phyloP scores from a whole-genome alignment of 2,888 invertebrate species.

The Phorcus lineatus region DNA sequence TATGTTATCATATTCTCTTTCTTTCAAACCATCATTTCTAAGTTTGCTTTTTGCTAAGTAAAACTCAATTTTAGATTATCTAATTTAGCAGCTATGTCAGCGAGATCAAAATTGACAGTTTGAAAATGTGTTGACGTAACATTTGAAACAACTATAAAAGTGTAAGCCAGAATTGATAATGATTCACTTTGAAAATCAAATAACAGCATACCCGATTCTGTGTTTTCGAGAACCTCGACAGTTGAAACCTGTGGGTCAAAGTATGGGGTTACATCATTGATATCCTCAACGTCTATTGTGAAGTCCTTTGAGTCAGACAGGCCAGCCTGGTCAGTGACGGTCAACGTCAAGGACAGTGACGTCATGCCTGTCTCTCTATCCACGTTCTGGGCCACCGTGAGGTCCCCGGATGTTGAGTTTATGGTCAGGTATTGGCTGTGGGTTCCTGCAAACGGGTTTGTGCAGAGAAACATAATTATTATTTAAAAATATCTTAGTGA shows the following conservation, averaged over 20 bases:
- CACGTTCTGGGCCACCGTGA: background rate
- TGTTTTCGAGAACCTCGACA: background rate
- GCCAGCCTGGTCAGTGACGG: conserved; percentile 15
- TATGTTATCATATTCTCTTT: no score
- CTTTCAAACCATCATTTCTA: no score
- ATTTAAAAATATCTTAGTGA: no score
- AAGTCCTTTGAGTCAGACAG: background rate
- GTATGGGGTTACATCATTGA: background rate
- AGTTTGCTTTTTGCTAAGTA: no score
- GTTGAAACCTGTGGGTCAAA: background rate
- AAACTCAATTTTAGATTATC: no score
- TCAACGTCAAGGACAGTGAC: background rate
- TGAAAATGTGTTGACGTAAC: no score
- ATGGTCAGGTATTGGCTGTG: background rate
- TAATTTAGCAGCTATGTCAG: no score
- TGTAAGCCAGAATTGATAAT: no score
- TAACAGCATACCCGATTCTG: background rate
- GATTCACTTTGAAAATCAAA: no score
- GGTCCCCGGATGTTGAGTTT: background rate
- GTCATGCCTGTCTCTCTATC: conserved; percentile 8
- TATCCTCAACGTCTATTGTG: background rate
- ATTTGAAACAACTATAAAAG: no score
- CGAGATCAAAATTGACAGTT: no score
- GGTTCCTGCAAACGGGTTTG: background rate
- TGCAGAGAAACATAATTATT: no score